These are phyloP conservation scores for Cylindroiulus punctatus DNA, from an alignment of 2,888 invertebrate genomes.

Conservation along the genomic window DNA sequence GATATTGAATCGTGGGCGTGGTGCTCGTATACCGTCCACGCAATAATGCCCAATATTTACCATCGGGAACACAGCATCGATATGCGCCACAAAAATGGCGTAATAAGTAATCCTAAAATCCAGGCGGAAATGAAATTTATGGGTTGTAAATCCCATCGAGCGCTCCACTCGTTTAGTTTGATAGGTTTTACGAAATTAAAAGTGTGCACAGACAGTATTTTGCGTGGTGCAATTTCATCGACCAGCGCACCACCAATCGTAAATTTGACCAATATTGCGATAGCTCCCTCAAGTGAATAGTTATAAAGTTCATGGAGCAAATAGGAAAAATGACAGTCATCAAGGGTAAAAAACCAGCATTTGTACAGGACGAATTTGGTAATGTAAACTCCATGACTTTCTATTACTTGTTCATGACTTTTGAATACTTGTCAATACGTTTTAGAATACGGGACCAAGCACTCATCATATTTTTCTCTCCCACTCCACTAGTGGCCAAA, in stretches of 20 bases:
- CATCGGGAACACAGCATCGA: background rate
- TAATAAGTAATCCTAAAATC: constrained; percentile 11
- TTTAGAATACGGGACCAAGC: too few species aligned
- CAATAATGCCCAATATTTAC: constrained; percentile 37
- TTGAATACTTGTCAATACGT: too few species aligned
- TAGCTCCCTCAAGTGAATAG: background rate
- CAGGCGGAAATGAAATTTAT: background rate
- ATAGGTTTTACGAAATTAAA: background rate
- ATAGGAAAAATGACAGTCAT: background rate
- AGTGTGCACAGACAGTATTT: constrained; percentile 23
- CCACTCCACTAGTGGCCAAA: too few species aligned
- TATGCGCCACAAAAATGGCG: background rate
- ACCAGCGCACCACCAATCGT: background rate
- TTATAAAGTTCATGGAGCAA: background rate
- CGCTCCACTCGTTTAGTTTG: background rate
- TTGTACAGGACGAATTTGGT: too few species aligned
- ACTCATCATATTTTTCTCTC: too few species aligned
- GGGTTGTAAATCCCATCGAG: background rate
- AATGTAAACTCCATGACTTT: too few species aligned
- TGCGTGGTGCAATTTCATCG: background rate
- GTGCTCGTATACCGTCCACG: constrained; percentile 1
- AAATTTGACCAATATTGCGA: background rate
- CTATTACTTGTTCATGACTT: too few species aligned
- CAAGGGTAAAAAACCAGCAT: background rate
- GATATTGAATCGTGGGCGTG: constrained; percentile 33